Evolutionary conservation across 2,113 vertebrate species (phyloP), one percentile per base, ranked within the genome.

Genomic region (Meriones unguiculatus): DNA sequence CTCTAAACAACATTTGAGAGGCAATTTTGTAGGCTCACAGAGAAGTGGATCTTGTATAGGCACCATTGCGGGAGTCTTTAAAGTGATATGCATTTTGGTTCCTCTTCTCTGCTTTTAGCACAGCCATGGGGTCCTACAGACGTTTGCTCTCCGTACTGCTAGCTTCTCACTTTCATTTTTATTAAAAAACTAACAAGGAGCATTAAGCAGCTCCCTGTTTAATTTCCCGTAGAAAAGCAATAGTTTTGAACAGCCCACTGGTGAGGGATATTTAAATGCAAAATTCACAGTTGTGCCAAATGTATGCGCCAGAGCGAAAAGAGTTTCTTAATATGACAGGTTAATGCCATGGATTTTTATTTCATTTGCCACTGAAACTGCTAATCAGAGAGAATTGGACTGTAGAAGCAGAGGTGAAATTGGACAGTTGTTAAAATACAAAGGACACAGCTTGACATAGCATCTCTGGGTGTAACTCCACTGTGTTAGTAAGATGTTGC

Each of bases 181-280:
- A 98, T 97, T 97, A 96, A 97, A 97, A 97, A 97, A 93, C 97
- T 97, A 98, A 97, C 97, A 97, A 98, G 96, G 96, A 95, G 97
- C 96, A 97, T 98, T 98, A 98, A 97, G 97, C 97, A 97, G 95
- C 86, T 97, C 77, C 65, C 89, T 96, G 98, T 96, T 98, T 98
- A 97, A 98, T 97, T 97, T 98, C 93, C 96, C 97, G 94, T 97
- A 96, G 94, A 96, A 97, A 97, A 98, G 97, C 93, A 94, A 96
- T 97, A 95, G 97, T 96, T 97, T 96, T 72, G 1, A 98, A 94
- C 90, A 96, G 92, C 92, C 91, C 90, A 95, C 96, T 98, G 88
- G 95, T 97, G 91, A 97, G 64, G 64, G 57, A 96, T 95, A 96
- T 96, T 98, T 97, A 96, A 98, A 96, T 97, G 96, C 93, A 95